These are phyloP conservation scores for Syndactyla subalaris DNA, from an alignment of 2,797 vertebrate genomes.

Conservation along the genomic window DNA sequence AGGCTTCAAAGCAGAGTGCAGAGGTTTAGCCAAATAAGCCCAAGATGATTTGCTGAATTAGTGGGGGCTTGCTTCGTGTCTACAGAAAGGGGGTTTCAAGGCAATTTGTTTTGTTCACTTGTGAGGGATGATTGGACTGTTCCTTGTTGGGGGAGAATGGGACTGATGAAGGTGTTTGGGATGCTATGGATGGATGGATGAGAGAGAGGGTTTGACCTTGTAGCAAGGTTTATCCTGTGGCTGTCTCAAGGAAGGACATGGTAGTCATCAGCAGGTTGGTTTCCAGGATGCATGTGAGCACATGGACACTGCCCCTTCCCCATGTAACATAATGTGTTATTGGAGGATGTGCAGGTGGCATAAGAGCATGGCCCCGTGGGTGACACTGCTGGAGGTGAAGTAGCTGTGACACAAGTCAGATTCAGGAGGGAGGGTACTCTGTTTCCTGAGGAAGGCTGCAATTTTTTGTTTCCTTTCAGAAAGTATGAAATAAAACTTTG, in stretches of 20 bases:
- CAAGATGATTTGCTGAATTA: neutral
- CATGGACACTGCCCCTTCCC: neutral
- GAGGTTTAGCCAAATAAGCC: neutral
- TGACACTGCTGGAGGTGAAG: neutral
- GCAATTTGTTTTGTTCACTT: neutral
- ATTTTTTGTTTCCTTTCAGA: neutral
- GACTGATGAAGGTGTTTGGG: neutral
- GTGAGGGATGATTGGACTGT: neutral
- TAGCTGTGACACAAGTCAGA: neutral
- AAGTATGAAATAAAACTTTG: neutral
- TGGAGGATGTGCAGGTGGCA: neutral
- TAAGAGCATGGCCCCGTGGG: accelerated
- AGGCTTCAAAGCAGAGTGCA: neutral
- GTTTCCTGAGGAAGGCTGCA: neutral
- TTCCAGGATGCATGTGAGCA: neutral
- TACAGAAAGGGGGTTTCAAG: neutral
- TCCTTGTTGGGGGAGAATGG: neutral
- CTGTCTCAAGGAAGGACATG: accelerated
- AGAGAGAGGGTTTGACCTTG: neutral
- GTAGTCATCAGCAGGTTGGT: neutral
- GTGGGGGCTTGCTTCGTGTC: neutral
- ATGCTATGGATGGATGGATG: neutral
- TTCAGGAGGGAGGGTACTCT: neutral
- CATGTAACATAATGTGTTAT: accelerated
- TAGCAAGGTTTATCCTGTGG: neutral